Base-by-base conservation (phyloP, 2,797 vertebrate species). In the Epinephelus awoara region DNA sequence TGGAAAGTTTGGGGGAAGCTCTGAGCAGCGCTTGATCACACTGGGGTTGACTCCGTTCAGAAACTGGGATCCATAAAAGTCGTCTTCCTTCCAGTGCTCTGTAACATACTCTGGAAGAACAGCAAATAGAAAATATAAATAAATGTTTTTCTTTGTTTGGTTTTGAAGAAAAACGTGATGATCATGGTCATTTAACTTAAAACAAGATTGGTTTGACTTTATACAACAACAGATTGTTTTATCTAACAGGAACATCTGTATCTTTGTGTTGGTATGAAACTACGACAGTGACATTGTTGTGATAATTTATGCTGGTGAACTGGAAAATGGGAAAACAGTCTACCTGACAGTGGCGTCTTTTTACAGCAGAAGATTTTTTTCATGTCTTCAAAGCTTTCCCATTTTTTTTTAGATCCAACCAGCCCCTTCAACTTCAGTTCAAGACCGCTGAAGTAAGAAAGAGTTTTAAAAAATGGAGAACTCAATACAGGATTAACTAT, bases 41-140 rank as follows among this genome's bases (percentile, higher is more conserved):
- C 64, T 87, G 7, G 94, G 91, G 67, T 94, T 94, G 25, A 34
- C 2, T 34, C 38, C 89, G 6, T 94, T 95, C 63, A 95, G 74
- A 80, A 92, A 93, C 77, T 93, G 92, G 79, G 0, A 93, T 51
- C 92, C 94, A 42, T 85, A 95, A 50, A 95, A 93, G 8, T 86
- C 85, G 12, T 95, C 94, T 2, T 94, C 88, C 61, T 58, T 88
- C 93, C 93, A 95, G 74, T 95, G 89, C 2, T 93, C 63, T 21
- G 38, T 6, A 10, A 91, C 84, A 27, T 92, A 93, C 47, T 88
- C 94, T 95, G 77, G 6, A 65, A 77, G 3, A 70, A 46, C 6
- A 4, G 15, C 21, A 66, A 50, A 9, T 64, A 40, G 14, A 5
- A 65, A 50, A 19, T 64, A 23, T 42, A 50, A 21, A 9, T 44